Conservation (phyloP, 2,113 vertebrate genomes). For the Chionomys nivalis region DNA sequence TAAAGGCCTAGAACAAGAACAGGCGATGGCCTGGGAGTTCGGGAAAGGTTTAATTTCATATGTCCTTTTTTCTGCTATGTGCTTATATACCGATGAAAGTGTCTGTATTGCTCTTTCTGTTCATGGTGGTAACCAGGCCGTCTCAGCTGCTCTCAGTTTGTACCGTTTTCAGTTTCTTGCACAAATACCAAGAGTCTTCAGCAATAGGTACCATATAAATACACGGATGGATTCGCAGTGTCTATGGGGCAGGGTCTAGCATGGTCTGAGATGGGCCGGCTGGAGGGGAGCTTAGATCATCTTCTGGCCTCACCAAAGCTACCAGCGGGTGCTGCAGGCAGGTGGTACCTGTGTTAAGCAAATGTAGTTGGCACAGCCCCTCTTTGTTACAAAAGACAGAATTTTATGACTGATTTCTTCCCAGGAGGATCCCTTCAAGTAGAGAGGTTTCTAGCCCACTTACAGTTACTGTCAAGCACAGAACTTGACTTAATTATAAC, state of each 20-base stretch:
- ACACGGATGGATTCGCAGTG: neutral
- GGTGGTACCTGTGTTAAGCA: slow-evolving; percentile 11
- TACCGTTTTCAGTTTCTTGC: slow-evolving; percentile 4
- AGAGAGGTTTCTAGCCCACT: slow-evolving; percentile 28
- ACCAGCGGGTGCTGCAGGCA: neutral
- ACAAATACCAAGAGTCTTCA: slow-evolving; percentile 13
- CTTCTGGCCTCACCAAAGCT: neutral
- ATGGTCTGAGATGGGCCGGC: neutral
- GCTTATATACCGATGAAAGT: neutral
- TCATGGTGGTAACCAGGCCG: neutral
- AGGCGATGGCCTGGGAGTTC: neutral
- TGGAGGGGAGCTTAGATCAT: neutral
- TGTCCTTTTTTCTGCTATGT: neutral
- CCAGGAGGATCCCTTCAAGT: slow-evolving; percentile 28
- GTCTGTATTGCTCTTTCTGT: neutral
- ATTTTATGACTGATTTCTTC: slow-evolving; percentile 48
- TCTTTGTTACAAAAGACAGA: slow-evolving; percentile 42
- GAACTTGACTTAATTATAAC: slow-evolving; percentile 17
- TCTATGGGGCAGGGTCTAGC: neutral
- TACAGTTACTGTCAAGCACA: neutral
- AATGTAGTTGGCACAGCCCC: neutral
- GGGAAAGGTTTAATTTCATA: too few species aligned
- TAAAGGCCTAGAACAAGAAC: neutral
- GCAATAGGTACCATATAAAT: slow-evolving; percentile 17
- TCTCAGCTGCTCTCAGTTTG: neutral